Percentiles rank a stretch among this genome's conserved stretches.
These are phyloP conservation scores for Blastobasis adustella DNA, from an alignment of 2,888 invertebrate species.

Conservation along the genomic window DNA sequence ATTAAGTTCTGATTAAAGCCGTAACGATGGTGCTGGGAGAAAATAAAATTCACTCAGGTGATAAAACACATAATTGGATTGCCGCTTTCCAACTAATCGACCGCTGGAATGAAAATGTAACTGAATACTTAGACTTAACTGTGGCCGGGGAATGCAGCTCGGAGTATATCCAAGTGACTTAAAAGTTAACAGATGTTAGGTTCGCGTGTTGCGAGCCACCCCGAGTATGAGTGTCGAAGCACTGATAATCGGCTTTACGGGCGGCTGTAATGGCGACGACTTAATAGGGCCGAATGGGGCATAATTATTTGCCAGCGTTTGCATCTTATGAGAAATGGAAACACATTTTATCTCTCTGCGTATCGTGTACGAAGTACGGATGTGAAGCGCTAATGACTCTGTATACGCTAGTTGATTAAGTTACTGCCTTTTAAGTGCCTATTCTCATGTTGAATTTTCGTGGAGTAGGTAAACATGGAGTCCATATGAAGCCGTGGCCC, in stretches of 20 bases:
- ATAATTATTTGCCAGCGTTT: conserved; percentile 4
- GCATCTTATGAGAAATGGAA: not conserved
- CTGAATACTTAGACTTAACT: conserved; percentile 23
- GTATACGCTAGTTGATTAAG: conserved; percentile 52
- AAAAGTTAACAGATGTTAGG: conserved; percentile 43
- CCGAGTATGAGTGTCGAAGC: conserved; percentile 27
- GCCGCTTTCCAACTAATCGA: conserved; percentile 21
- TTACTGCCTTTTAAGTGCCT: conserved; percentile 48
- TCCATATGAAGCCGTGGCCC: conserved; percentile 36
- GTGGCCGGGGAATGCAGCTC: conserved; percentile 28
- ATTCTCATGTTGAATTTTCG: conserved; percentile 39
- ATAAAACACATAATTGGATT: conserved; percentile 25
- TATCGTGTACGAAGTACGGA: conserved; percentile 11
- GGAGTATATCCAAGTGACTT: conserved; percentile 35
- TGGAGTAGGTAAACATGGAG: conserved; percentile 40
- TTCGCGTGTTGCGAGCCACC: conserved; percentile 38
- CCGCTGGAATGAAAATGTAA: conserved; percentile 26
- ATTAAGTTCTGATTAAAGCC: conserved; percentile 6
- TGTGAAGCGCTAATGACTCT: conserved; percentile 40
- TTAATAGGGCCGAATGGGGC: conserved; percentile 3
- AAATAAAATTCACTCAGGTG: conserved; percentile 14
- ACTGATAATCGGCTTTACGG: conserved; percentile 25
- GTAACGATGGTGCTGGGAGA: conserved; percentile 6
- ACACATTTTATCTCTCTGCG: not conserved
- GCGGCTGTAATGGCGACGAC: conserved; percentile 6